phyloP scores from a whole-genome alignment of 2,888 invertebrate species.

The Diadromus collaris region DNA sequence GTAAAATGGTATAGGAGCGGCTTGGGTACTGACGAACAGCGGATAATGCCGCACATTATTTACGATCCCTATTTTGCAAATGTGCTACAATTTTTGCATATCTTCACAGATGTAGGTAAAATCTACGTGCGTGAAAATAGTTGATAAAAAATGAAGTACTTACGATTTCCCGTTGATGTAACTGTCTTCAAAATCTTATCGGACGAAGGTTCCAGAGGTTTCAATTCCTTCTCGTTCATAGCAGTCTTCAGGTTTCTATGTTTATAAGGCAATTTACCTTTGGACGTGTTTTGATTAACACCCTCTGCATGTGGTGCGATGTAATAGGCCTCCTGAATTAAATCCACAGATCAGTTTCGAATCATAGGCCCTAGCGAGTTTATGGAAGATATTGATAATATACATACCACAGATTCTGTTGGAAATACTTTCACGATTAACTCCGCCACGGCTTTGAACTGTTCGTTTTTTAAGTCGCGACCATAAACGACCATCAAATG shows the following conservation, averaged over 20 bases:
- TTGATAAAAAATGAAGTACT: neutral
- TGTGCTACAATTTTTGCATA: neutral
- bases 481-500: conserved; percentile 9
- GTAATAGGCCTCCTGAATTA: conserved; percentile 39
- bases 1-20: neutral
- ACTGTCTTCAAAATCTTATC: neutral
- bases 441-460: neutral
- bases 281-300: conserved; percentile 26
- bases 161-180: neutral
- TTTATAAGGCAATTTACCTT: conserved; percentile 45
- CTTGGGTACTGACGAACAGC: no score
- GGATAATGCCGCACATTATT: no score
- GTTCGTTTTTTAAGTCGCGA: neutral
- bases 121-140: neutral
- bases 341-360: conserved; percentile 1
- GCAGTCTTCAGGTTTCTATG: conserved; percentile 33
- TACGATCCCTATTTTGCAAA: neutral
- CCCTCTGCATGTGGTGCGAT: conserved; percentile 41
- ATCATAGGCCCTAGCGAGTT: neutral
- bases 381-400: neutral
- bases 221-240: neutral
- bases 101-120: neutral
- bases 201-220: neutral
- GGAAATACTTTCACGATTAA: conserved; percentile 8
- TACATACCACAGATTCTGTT: conserved; percentile 8